Evolutionary conservation across 2,113 vertebrate genomes (phyloP), one percentile per base, ranked within the genome.

Genomic region (Sphaerodactylus townsendi): DNA sequence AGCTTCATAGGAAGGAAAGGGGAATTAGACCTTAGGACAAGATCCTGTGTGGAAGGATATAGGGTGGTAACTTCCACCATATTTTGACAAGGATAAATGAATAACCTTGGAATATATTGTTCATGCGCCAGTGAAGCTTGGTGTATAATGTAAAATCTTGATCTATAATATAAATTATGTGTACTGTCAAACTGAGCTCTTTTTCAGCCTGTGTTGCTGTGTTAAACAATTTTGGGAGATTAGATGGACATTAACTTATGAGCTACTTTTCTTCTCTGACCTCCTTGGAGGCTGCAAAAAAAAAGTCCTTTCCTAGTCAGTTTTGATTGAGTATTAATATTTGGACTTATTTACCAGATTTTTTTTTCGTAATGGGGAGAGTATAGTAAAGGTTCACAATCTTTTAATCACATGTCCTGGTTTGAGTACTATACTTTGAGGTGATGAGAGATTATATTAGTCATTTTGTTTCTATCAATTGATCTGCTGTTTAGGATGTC

Each of bases 211-310:
- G 3, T 44, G 41, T 17, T 86, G 14, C 37, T 86, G 59, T 65
- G 88, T 81, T 82, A 86, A 81, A 85, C n/a, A 71, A 30, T 83
- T 78, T 73, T 79, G 3, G 35, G 68, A 69, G 85, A 87, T 66
- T 28, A 78, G 69, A 84, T 62, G 23, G 19, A 46, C 82, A 37
- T 73, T 77, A 81, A 83, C 88, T 91, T 90, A 71, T 77, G 59
- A 85, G 74, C 6, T 28, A 10, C 35, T 91, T 56, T 56, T 66
- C 50, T 71, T 72, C 37, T 82, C 66, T 84, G 46, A 83, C 56
- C 41, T 88, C 73, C 70, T 56, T 83, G 70, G 74, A 85, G 68
- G 83, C 46, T 91, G 89, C 41, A 88, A 80, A n/a, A n/a, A n/a
- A n/a, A n/a, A n/a, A 88, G 56, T 81, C 14, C 46, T 2, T 0